A percentile compares a stretch with the other conserved stretches of the same genome.
Evolutionary conservation across 2,797 vertebrate species (phyloP).

Genomic region (Leptodactylus fallax): DNA sequence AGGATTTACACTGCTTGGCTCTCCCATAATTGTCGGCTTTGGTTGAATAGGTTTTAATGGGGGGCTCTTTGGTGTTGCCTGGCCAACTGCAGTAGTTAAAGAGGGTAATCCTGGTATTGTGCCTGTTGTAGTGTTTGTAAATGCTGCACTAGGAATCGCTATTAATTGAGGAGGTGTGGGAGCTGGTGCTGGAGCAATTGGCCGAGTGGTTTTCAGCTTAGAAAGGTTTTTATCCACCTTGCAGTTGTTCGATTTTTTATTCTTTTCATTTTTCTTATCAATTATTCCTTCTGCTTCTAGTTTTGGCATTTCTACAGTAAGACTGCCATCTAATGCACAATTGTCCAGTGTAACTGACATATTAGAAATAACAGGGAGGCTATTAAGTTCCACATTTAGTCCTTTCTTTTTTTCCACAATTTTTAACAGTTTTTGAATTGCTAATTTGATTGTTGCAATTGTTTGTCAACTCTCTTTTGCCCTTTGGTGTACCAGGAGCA

Average conservation of each 20-base stretch:
- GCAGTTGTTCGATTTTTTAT: slow-evolving; percentile 88
- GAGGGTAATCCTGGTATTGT: slow-evolving; percentile 82
- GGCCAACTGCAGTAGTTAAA: slow-evolving; percentile 85
- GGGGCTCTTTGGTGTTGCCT: slow-evolving; percentile 91
- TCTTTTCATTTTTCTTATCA: slow-evolving; percentile 90
- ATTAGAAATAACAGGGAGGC: slow-evolving; percentile 94
- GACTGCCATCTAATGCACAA: slow-evolving; percentile 85
- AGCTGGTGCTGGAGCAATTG: slow-evolving; percentile 89
- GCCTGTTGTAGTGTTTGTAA: slow-evolving; percentile 82
- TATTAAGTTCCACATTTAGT: slow-evolving; percentile 86
- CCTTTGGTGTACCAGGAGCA: slow-evolving; percentile 88
- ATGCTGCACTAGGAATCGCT: slow-evolving; percentile 90
- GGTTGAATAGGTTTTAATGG: slow-evolving; percentile 96
- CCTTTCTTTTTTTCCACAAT: slow-evolving; percentile 90
- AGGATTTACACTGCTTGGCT: slow-evolving; percentile 89
- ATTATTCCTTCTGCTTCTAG: slow-evolving; percentile 94
- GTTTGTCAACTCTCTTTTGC: slow-evolving; percentile 85
- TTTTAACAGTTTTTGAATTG: slow-evolving; percentile 87
- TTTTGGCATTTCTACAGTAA: slow-evolving; percentile 94
- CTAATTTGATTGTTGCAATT: slow-evolving; percentile 81
- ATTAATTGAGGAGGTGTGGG: slow-evolving; percentile 92
- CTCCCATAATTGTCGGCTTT: slow-evolving; percentile 92
- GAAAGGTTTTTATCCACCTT: slow-evolving; percentile 90
- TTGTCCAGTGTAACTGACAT: slow-evolving; percentile 92
- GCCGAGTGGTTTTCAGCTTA: slow-evolving; percentile 91